Percentiles rank a stretch among this genome's conserved stretches.
Evolutionary conservation across 2,113 vertebrate genomes (phyloP).

Genomic region (Scomber scombrus): DNA sequence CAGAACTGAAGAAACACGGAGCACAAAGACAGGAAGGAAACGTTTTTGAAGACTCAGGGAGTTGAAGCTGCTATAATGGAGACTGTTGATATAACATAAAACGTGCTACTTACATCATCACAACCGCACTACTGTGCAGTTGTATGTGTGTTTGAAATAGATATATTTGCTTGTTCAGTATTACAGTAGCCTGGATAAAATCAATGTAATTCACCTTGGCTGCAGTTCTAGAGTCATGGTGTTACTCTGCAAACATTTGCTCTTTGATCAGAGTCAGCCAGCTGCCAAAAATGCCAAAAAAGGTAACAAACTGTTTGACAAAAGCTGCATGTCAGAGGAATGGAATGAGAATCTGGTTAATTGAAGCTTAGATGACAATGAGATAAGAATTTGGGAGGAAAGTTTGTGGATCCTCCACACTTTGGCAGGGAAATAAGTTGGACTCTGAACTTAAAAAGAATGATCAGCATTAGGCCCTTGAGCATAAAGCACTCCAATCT

Average conservation of each 20-base stretch:
- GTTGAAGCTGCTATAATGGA: conserved; percentile 39
- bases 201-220: conserved; percentile 28
- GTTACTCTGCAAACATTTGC: conserved; percentile 10
- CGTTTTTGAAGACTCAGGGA: conserved; percentile 57
- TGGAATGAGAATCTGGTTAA: conserved; percentile 42
- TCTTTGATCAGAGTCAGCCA: conserved; percentile 29
- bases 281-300: conserved; percentile 62
- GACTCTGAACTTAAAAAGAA: conserved; percentile 17
- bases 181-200: conserved; percentile 31
- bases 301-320: conserved; percentile 31
- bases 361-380: conserved; percentile 17
- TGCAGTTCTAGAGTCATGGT: conserved; percentile 17
- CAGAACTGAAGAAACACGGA: conserved; percentile 6
- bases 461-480: neutral
- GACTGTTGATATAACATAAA: conserved; percentile 35
- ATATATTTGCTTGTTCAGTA: conserved; percentile 19
- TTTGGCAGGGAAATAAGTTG: conserved; percentile 4
- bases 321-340: conserved; percentile 23
- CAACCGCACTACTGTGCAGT: conserved; percentile 7
- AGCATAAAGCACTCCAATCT: neutral
- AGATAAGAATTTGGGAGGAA: neutral
- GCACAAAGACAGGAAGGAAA: conserved; percentile 70
- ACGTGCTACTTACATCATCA: neutral
- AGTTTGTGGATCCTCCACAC: conserved; percentile 1
- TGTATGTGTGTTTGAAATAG: neutral